Evolutionary conservation across 2,797 vertebrate genomes (phyloP), one percentile per base, ranked within the genome.

Genomic region (Aldrovandia affinis): DNA sequence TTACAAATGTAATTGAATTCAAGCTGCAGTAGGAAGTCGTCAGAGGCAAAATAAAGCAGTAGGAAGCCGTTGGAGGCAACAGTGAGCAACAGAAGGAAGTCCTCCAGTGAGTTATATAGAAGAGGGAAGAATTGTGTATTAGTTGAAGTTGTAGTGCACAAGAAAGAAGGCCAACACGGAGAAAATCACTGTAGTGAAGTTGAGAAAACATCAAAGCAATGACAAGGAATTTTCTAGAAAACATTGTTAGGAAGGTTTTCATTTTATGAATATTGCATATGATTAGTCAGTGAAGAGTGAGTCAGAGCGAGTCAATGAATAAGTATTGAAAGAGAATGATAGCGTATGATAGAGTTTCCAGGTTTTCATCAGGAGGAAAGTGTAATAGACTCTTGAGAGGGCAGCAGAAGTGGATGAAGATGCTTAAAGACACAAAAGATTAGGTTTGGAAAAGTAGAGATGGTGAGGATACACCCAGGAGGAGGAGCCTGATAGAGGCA

Each of bases 251-350:
- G 33, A 70, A 83, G 63, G 15, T 20, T 22, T 83, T 77, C 12
- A 55, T 39, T 68, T 50, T 18, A 36, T 54, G 20, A 77, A 77
- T 77, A 77, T 77, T 77, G 73, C 73, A 77, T 44, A 44, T 44
- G 73, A n/a, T 77, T 22, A 44, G 22, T 44, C 73, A 77, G 39
- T n/a, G 10, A 44, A 44, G 33, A 18, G 33, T 73, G 68, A 73
- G 68, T 73, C 33, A 73, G 33, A 73, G 36, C 18, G 36, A 22
- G 25, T 44, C 22, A 22, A 20, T 77, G 39, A 77, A 77, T 44
- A 47, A 47, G 47, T 77, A 77, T 36, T 3, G n/a, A 65, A 33
- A 70, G 30, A 39, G 63, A 33, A 65, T 65, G 63, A 70, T 18
- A 18, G n/a, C n/a, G n/a, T n/a, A n/a, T n/a, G n/a, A n/a, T n/a